Conservation (phyloP, 2,113 vertebrate species). For the Rhinogobius similis region DNA sequence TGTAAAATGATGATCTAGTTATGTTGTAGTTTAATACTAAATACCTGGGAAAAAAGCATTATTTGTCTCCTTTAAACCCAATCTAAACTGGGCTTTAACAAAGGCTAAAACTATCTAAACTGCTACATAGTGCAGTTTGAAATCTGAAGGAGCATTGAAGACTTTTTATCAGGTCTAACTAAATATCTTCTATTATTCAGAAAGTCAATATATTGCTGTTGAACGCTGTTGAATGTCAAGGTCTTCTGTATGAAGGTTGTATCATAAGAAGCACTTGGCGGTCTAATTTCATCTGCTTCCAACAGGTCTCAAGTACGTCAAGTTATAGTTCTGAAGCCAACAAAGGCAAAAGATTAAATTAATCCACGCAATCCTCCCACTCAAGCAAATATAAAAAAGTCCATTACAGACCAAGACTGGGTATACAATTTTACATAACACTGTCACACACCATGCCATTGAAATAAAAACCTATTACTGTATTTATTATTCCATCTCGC, state of each 20-base stretch:
- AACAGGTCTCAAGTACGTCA: neutral
- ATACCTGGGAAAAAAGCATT: no score
- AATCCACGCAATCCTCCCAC: neutral
- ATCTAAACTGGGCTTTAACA: no score
- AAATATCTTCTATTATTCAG: no score
- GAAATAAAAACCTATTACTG: slow-evolving; percentile 69
- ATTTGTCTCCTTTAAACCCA: no score
- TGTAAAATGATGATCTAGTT: no score
- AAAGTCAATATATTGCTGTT: no score
- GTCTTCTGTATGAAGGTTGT: neutral
- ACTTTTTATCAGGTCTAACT: no score
- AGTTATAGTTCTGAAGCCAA: neutral
- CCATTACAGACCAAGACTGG: slow-evolving; percentile 24
- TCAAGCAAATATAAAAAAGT: slow-evolving; percentile 54
- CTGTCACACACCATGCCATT: slow-evolving; percentile 71
- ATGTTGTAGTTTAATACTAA: no score
- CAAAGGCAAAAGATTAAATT: neutral
- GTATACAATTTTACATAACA: slow-evolving; percentile 48
- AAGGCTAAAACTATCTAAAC: no score
- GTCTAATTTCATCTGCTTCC: neutral
- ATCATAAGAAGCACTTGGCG: neutral
- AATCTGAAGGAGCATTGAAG: no score
- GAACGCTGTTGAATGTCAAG: no score
- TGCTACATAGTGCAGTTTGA: no score
- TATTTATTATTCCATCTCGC: slow-evolving; percentile 64